Conservation (phyloP, 1,140 invertebrate genomes). For the Temnothorax curvispinosus region DNA sequence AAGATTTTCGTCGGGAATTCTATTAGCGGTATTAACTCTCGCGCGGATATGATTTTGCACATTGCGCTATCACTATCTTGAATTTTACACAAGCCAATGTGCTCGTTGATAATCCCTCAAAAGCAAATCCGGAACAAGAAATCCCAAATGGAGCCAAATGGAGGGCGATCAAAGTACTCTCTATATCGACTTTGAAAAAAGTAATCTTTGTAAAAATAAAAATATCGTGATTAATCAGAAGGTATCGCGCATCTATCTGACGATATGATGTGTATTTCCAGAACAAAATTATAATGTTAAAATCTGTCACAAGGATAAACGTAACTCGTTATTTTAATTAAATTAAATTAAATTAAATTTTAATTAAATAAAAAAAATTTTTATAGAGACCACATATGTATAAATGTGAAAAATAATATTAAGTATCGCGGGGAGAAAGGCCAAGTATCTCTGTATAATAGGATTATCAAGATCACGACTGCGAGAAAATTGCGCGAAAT, state of each 20-base stretch:
- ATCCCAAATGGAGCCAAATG: conserved; percentile 16
- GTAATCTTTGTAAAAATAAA: conserved; percentile 8
- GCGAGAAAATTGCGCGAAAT: conserved; percentile 23
- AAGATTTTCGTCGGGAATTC: conserved; percentile 53
- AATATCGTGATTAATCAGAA: neutral
- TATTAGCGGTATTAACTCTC: conserved; percentile 63
- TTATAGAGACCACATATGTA: neutral
- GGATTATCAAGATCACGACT: neutral
- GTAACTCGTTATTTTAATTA: neutral
- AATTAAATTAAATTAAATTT: neutral
- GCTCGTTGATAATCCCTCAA: conserved; percentile 61
- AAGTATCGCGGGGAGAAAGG: neutral
- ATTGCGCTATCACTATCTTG: conserved; percentile 55
- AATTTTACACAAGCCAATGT: conserved; percentile 63
- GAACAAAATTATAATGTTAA: neutral
- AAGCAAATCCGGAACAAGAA: conserved; percentile 52
- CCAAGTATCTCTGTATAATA: neutral
- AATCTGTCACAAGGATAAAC: neutral
- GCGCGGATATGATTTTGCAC: conserved; percentile 37
- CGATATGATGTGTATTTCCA: neutral
- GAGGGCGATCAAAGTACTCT: neutral
- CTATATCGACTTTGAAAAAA: neutral
- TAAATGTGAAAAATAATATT: neutral
- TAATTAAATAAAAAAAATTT: neutral
- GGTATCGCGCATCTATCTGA: neutral